Base-by-base conservation (phyloP, 2,888 invertebrate species). In the Tenthredo amoena region DNA sequence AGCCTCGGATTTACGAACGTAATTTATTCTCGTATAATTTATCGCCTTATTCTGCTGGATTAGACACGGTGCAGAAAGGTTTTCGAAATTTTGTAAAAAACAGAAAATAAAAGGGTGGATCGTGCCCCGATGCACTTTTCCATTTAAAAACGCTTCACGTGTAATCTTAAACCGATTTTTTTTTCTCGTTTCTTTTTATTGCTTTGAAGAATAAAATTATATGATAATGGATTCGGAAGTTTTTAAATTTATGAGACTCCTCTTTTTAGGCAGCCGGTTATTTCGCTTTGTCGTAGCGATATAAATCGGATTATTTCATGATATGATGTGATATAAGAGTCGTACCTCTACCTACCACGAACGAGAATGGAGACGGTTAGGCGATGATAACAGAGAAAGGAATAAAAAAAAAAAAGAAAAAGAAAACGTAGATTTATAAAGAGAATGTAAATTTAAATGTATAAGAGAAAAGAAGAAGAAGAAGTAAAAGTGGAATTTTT, bases 391-490 rank as follows among this genome's bases (percentile, higher is more conserved):
- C 3, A 58, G 71, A 26, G 12, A 62, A 10, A 12, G 21, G 31
- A 68, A 65, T 84, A 71, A 84, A 76, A 72, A 62, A 10, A 47
- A 21, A 84, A 43, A 10, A 31, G 10, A 62, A 2, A 81, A 68
- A 40, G 84, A 84, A 15, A 76, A 55, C 21, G 77, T 65, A 83
- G 86, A 26, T 26, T 26, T 26, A 26, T 26, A 26, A 26, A 26
- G 26, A 26, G 26, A 26, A 81, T 81, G 76, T 83, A 85, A 62
- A 84, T 47, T 74, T 82, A 37, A 76, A 62, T 6, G 81, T 40
- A 26, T 26, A 47, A 71, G 21, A 65, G 37, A 71, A 65, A 79
- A 31, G 77, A 71, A 81, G 58, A 87, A 79, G 85, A 76, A 21
- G 34, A 85, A 76, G 31, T 26, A 62, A 79, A 81, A 81, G n/a